Evolutionary conservation across 2,113 vertebrate genomes (phyloP).

Genomic region (Macquaria ambigua): DNA sequence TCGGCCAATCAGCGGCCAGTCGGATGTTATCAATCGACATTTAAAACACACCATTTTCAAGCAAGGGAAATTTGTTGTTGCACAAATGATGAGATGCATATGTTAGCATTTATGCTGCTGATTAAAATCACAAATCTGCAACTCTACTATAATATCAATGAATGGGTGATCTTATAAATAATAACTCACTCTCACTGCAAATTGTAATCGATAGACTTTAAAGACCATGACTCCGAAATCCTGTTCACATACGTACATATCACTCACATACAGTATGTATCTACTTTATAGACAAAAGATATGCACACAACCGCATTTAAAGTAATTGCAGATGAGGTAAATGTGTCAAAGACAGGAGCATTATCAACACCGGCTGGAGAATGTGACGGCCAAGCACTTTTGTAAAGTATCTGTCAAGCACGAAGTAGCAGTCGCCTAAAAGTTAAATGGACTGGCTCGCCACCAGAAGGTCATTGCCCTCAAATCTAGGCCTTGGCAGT

Average conservation of each 20-base stretch:
- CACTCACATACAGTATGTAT: neutral
- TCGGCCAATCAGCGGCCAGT: constrained; percentile 27
- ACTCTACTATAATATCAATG: neutral
- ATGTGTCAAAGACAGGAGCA: neutral
- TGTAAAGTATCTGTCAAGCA: neutral
- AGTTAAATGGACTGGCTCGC: constrained; percentile 15
- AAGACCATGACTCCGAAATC: neutral
- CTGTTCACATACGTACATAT: neutral
- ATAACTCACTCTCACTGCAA: neutral
- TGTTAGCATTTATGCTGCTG: neutral
- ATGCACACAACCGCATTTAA: neutral
- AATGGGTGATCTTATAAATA: neutral
- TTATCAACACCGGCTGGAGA: neutral
- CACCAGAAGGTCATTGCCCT: constrained; percentile 25
- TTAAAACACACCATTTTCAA: constrained; percentile 6
- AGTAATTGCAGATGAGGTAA: neutral
- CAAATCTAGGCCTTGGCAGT: constrained; percentile 14
- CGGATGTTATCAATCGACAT: constrained; percentile 39
- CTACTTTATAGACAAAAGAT: neutral
- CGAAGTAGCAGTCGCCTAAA: constrained; percentile 1
- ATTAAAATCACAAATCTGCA: neutral
- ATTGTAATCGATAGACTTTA: neutral
- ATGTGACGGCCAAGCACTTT: neutral
- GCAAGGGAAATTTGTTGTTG: neutral
- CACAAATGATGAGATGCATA: neutral